phyloP scores from a whole-genome alignment of 1,140 invertebrate genomes.

The Brachionus koreanus region DNA sequence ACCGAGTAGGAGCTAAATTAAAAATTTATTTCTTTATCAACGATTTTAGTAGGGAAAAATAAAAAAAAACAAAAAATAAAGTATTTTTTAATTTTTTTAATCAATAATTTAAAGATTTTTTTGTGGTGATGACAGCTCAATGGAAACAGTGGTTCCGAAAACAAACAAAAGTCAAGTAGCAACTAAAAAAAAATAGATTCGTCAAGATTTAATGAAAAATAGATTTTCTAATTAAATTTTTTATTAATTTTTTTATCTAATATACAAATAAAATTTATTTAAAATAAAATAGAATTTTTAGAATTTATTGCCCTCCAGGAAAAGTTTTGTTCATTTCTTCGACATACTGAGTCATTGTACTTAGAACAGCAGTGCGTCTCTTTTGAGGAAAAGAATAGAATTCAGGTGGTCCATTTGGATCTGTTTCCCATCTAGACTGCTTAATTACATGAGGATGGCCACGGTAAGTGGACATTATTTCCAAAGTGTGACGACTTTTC shows the following conservation, averaged over 20 bases:
- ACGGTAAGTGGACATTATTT: conserved; percentile 17
- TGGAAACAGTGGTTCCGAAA: background rate
- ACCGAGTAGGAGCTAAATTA: background rate
- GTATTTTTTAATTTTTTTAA: background rate
- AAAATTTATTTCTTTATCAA: background rate
- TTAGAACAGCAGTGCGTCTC: conserved; percentile 28
- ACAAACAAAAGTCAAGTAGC: background rate
- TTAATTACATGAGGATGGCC: conserved; percentile 30
- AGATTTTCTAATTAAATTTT: background rate
- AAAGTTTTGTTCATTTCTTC: conserved; percentile 45
- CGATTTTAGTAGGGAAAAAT: background rate
- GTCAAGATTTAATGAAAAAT: background rate
- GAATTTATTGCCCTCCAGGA: conserved; percentile 16
- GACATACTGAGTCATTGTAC: conserved; percentile 42
- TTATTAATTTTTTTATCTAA: background rate
- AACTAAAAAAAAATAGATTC: background rate
- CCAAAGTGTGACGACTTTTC: background rate
- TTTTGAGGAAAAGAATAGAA: background rate
- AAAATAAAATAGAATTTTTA: background rate
- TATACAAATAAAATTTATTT: conserved; percentile 21
- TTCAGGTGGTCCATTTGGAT: conserved; percentile 6
- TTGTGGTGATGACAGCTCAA: conserved; percentile 7
- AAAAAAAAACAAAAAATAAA: background rate
- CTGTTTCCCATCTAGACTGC: conserved; percentile 39
- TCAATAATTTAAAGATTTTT: conserved; percentile 12